Evolutionary conservation across 2,888 invertebrate genomes (phyloP).

Genomic region (Zeuzera pyrina): DNA sequence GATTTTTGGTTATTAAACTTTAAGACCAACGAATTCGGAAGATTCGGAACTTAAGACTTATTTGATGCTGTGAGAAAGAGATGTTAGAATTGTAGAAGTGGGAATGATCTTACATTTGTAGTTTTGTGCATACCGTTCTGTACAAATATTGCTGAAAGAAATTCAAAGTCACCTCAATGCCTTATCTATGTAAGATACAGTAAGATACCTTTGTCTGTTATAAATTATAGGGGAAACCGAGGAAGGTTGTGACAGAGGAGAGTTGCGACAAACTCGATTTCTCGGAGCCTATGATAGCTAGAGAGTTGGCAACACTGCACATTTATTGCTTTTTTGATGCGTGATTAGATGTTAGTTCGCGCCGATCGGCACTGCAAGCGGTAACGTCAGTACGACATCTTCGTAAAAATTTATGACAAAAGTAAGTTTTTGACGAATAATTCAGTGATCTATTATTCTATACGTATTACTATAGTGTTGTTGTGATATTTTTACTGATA

Average conservation of each 20-base stretch:
- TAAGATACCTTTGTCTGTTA: too few species aligned
- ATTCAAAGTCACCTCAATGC: too few species aligned
- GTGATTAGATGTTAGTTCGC: background rate
- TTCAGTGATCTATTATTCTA: background rate
- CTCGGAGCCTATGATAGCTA: background rate
- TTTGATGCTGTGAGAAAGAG: too few species aligned
- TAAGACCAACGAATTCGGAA: too few species aligned
- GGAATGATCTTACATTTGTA: too few species aligned
- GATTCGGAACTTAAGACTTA: too few species aligned
- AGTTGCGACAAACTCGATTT: background rate
- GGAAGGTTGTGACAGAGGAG: background rate
- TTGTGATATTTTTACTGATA: background rate
- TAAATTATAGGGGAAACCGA: slow-evolving; percentile 1
- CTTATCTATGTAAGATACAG: too few species aligned
- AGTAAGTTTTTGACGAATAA: background rate
- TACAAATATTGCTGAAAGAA: too few species aligned
- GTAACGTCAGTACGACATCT: background rate
- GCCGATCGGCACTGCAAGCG: background rate
- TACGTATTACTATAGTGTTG: background rate
- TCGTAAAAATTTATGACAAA: background rate
- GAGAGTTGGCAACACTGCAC: background rate
- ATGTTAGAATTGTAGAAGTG: too few species aligned
- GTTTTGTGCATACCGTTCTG: too few species aligned
- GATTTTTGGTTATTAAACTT: too few species aligned
- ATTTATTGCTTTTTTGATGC: background rate